These are phyloP conservation scores for Tetramorium bicarinatum DNA, from an alignment of 2,888 invertebrate species.

Conservation along the genomic window DNA sequence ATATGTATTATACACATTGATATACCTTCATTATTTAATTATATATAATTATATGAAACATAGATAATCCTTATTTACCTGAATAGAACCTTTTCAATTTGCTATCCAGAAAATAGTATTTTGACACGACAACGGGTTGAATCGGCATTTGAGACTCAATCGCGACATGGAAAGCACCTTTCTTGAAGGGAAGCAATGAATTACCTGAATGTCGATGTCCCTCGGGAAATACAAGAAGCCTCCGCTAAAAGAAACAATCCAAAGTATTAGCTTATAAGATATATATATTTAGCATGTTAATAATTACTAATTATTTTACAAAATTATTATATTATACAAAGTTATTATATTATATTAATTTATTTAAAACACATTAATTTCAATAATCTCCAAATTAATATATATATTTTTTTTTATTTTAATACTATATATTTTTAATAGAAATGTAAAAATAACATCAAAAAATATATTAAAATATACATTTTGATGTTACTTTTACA, in stretches of 20 bases:
- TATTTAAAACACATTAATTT: background rate
- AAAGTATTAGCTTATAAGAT: background rate
- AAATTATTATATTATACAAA: background rate
- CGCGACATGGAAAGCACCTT: conserved; percentile 96
- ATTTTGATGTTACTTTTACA: conserved; percentile 13
- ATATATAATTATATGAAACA: background rate
- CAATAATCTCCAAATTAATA: background rate
- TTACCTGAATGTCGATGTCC: conserved; percentile 94
- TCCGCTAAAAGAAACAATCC: conserved; percentile 87
- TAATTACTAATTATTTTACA: background rate
- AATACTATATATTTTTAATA: too few relatives aligned
- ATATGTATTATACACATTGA: too few relatives aligned
- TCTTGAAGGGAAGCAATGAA: conserved; percentile 95
- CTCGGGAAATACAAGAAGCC: conserved; percentile 96
- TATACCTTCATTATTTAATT: background rate
- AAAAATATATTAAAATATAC: background rate
- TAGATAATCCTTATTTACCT: conserved; percentile 86
- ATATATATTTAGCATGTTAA: background rate
- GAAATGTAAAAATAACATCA: too few relatives aligned
- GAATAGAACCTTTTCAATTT: conserved; percentile 89
- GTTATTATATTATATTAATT: background rate
- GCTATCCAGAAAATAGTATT: conserved; percentile 92
- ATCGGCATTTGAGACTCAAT: conserved; percentile 94
- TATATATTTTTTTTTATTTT: background rate
- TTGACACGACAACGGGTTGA: conserved; percentile 95